phyloP scores from a whole-genome alignment of 2,888 invertebrate genomes.

The Eilema sororculum region DNA sequence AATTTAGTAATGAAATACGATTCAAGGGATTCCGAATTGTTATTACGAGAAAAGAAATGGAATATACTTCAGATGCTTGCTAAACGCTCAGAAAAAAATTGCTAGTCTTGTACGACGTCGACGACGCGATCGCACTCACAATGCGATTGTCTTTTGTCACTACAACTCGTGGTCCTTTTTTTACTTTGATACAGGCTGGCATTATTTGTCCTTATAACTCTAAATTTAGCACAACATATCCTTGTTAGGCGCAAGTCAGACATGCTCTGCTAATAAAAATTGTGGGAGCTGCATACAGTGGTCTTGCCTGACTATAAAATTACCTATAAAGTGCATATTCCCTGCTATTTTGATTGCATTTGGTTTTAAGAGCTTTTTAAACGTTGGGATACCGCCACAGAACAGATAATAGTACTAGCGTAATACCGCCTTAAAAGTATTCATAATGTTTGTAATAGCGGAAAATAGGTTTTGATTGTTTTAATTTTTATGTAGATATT shows the following conservation, averaged over 20 bases:
- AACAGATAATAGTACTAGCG: too few relatives aligned
- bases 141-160: conserved; percentile 44
- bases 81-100: conserved; percentile 21
- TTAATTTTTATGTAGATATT: too few relatives aligned
- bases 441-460: too few relatives aligned
- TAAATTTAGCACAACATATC: conserved; percentile 33
- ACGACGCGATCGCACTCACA: conserved; percentile 42
- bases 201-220: conserved; percentile 36
- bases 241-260: conserved; percentile 27
- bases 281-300: neutral
- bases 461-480: too few relatives aligned
- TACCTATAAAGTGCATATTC: too few relatives aligned
- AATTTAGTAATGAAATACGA: neutral
- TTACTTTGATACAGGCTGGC: conserved; percentile 32
- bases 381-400: too few relatives aligned
- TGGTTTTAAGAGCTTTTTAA: too few relatives aligned
- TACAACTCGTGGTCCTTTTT: conserved; percentile 33
- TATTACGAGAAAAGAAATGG: neutral
- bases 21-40: neutral
- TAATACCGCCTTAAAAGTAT: neutral
- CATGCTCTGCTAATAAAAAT: neutral
- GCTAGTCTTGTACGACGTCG: conserved; percentile 27
- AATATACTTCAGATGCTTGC: neutral
- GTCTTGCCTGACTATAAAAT: too few relatives aligned
- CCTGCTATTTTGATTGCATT: conserved; percentile 46